phyloP scores from a whole-genome alignment of 2,113 vertebrate genomes.

The Hystrix cristata region DNA sequence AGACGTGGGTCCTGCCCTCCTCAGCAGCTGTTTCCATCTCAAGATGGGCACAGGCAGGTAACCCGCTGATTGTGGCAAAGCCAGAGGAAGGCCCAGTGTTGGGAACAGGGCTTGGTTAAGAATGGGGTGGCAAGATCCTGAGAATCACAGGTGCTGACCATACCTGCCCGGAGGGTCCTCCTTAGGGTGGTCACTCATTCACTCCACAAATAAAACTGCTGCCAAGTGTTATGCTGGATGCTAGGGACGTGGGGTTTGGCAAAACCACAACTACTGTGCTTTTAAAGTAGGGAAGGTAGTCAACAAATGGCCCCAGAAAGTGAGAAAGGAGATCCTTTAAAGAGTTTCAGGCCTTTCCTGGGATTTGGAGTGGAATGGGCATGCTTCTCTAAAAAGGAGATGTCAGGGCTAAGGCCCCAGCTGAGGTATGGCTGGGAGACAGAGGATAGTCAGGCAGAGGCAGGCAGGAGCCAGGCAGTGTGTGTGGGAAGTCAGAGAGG shows the following conservation, averaged over 20 bases:
- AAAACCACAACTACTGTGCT: constrained; percentile 27
- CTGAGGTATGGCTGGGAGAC: not conserved
- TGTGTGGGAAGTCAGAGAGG: not conserved
- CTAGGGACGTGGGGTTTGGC: not conserved
- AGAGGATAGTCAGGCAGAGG: not conserved
- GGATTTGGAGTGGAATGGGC: not conserved
- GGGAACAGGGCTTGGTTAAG: not conserved
- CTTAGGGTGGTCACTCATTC: not conserved
- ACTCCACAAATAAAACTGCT: not conserved
- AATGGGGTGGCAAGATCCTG: not conserved
- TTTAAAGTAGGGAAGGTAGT: constrained; percentile 14
- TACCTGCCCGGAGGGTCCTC: not conserved
- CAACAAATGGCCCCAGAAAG: not conserved
- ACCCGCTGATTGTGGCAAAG: not conserved
- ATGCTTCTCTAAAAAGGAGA: not conserved
- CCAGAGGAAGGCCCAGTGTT: not conserved
- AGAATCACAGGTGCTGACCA: not conserved
- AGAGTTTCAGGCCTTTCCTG: not conserved
- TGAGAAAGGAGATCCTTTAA: not conserved
- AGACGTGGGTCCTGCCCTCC: not conserved
- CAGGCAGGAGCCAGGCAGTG: not conserved
- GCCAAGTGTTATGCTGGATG: not conserved
- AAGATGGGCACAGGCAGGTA: not conserved
- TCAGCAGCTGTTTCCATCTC: not conserved
- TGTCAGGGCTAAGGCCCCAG: not conserved